These are phyloP conservation scores for Morinoia aosen DNA, from an alignment of 2,888 invertebrate species.

Conservation along the genomic window DNA sequence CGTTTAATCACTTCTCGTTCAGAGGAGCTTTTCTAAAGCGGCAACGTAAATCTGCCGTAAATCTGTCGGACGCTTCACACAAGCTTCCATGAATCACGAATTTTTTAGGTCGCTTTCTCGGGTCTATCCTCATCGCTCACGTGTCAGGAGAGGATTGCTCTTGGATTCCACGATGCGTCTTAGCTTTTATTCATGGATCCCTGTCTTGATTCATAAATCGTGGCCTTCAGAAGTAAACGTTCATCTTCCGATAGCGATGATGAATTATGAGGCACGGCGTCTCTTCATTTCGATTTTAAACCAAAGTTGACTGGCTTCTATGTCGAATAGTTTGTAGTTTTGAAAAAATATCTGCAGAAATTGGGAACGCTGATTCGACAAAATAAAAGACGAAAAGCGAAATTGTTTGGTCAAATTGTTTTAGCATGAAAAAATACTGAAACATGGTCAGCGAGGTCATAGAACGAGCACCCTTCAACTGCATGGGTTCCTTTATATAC, in stretches of 20 bases:
- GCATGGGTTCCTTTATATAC: too few relatives aligned
- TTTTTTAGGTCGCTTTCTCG: not conserved
- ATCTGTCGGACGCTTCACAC: not conserved
- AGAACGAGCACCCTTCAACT: not conserved
- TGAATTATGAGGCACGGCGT: not conserved
- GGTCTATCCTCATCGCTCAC: not conserved
- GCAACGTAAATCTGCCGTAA: not conserved
- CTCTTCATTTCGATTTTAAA: not conserved
- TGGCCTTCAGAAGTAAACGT: not conserved
- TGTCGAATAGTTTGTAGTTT: not conserved
- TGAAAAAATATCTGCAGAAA: not conserved
- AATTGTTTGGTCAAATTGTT: not conserved
- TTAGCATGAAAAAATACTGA: too few relatives aligned
- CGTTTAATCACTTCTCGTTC: not conserved
- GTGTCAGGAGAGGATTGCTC: constrained; percentile 3
- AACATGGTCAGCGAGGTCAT: too few relatives aligned
- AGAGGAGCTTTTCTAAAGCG: constrained; percentile 3
- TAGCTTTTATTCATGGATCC: constrained; percentile 3
- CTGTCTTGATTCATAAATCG: not conserved
- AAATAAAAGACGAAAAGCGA: not conserved
- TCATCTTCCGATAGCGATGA: constrained; percentile 1
- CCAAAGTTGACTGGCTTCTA: not conserved
- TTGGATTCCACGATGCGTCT: not conserved
- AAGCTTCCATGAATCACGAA: constrained; percentile 4
- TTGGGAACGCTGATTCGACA: not conserved